These are phyloP conservation scores for Semnopithecus entellus DNA, from an alignment of 2,113 vertebrate genomes.

Conservation along the genomic window DNA sequence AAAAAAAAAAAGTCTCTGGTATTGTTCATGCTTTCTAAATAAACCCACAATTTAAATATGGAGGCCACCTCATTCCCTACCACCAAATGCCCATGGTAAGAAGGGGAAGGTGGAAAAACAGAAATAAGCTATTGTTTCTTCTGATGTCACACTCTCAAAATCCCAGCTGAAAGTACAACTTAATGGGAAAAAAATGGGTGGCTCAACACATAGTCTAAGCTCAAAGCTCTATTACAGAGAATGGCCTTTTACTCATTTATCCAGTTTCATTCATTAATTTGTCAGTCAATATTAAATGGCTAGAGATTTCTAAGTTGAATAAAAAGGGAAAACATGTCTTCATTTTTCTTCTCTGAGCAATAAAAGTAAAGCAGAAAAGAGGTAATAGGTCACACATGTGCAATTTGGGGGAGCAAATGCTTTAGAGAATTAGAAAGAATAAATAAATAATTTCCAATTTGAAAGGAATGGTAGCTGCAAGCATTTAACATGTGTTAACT, in stretches of 20 bases:
- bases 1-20: neutral
- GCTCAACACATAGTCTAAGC: accelerated
- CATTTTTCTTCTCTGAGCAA: neutral
- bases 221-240: neutral
- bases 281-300: neutral
- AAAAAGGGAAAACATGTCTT: neutral
- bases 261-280: neutral
- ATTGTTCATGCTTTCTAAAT: neutral
- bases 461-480: neutral
- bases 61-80: accelerated
- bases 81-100: accelerated
- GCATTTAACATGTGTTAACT: neutral
- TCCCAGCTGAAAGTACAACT: accelerated
- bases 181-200: accelerated
- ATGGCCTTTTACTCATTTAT: neutral
- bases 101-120: accelerated
- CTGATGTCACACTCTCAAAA: accelerated
- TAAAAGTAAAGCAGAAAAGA: neutral
- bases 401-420: neutral
- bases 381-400: neutral
- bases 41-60: neutral
- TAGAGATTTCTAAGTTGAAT: neutral
- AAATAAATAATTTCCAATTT: neutral
- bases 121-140: accelerated
- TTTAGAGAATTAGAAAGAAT: neutral